phyloP scores from a whole-genome alignment of 1,140 invertebrate genomes.

The Heliconius hermathena region DNA sequence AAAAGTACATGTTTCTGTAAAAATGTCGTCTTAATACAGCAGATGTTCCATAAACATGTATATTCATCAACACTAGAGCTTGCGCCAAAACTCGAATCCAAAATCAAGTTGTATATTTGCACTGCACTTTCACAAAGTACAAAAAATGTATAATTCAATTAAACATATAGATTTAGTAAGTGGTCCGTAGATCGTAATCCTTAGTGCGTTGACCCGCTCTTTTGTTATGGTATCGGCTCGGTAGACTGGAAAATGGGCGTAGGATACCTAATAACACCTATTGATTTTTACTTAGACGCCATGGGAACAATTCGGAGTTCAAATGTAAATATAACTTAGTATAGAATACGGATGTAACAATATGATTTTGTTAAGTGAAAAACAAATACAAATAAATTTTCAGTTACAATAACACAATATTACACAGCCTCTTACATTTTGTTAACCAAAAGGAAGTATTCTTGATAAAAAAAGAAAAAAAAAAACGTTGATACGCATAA shows the following conservation, averaged over 20 bases:
- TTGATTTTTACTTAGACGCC: conserved; percentile 52
- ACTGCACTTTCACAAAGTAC: background rate
- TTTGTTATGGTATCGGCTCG: conserved; percentile 52
- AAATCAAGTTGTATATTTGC: background rate
- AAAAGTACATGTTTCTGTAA: no score
- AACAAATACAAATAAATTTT: no score
- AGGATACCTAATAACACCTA: conserved; percentile 43
- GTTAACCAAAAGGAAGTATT: background rate
- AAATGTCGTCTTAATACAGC: no score
- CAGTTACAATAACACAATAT: background rate
- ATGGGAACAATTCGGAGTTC: conserved; percentile 3
- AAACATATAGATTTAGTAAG: conserved; percentile 22
- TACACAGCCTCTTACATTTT: background rate
- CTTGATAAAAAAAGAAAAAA: conserved; percentile 3
- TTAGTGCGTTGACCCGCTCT: conserved; percentile 37
- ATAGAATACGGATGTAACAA: background rate
- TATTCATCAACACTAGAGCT: background rate
- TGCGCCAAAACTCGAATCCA: background rate
- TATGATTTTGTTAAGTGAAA: background rate
- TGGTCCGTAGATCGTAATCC: conserved; percentile 34
- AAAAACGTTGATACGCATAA: background rate
- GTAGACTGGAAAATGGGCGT: conserved; percentile 55
- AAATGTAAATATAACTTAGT: background rate
- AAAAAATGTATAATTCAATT: conserved; percentile 26
- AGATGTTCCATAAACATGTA: background rate